These are phyloP conservation scores for Lucilia cuprina DNA, from an alignment of 1,140 invertebrate genomes.

Conservation along the genomic window DNA sequence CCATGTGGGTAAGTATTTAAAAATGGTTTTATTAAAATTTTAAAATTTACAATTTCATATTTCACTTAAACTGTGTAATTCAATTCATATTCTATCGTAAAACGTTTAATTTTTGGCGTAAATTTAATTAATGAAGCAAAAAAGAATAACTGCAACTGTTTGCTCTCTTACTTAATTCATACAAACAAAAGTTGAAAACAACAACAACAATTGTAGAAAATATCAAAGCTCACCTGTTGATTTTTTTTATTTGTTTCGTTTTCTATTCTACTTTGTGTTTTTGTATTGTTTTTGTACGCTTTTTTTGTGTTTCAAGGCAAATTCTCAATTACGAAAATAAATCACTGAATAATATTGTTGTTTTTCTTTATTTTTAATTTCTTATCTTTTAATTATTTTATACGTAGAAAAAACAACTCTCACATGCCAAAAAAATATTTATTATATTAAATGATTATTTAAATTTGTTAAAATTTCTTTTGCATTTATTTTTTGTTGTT, in stretches of 20 bases:
- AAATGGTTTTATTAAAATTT: too few relatives aligned
- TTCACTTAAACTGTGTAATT: too few relatives aligned
- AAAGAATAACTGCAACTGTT: too few relatives aligned
- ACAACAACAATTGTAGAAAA: neutral
- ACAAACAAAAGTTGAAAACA: too few relatives aligned
- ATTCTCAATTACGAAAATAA: neutral
- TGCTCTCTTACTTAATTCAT: too few relatives aligned
- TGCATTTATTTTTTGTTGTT: neutral
- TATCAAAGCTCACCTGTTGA: constrained; percentile 9
- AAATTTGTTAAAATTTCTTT: neutral
- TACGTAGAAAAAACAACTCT: neutral
- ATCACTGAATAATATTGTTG: neutral
- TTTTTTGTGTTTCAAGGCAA: constrained; percentile 8
- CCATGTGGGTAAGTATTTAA: too few relatives aligned
- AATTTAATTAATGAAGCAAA: too few relatives aligned
- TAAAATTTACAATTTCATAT: too few relatives aligned
- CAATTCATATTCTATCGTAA: too few relatives aligned
- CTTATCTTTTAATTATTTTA: neutral
- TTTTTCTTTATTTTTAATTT: neutral
- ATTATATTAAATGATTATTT: neutral
- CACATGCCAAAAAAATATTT: neutral
- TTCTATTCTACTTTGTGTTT: neutral
- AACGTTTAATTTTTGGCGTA: too few relatives aligned
- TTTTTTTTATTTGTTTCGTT: neutral
- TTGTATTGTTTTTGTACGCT: neutral